These are phyloP conservation scores for Cremastinae sp. DNA, from an alignment of 2,888 invertebrate genomes.

Conservation along the genomic window DNA sequence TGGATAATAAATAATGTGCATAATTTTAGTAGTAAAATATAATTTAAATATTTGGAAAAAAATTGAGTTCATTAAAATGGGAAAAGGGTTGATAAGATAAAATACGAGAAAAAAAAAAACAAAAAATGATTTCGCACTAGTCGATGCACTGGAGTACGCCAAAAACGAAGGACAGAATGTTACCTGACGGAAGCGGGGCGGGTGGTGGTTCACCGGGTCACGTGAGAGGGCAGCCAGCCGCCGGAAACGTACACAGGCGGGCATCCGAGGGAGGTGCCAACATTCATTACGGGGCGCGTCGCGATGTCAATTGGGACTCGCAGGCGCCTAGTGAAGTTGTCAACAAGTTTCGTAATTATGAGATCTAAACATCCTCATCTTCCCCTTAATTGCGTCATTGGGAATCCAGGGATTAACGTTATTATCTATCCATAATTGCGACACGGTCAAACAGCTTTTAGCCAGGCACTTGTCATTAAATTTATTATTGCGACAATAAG, in stretches of 20 bases:
- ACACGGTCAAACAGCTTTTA: too few species aligned
- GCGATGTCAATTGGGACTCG: conserved; percentile 85
- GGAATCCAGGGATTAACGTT: too few species aligned
- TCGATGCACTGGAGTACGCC: conserved; percentile 96
- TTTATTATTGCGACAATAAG: too few species aligned
- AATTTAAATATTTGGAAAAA: not conserved
- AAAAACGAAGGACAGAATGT: conserved; percentile 94
- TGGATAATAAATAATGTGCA: too few species aligned
- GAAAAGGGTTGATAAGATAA: not conserved
- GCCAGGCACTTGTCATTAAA: too few species aligned
- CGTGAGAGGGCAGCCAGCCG: conserved; percentile 82
- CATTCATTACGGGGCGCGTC: conserved; percentile 83
- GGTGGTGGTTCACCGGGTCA: conserved; percentile 83
- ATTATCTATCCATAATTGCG: too few species aligned
- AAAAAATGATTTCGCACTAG: conserved; percentile 79
- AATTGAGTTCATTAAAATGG: not conserved
- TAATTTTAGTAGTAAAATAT: too few species aligned
- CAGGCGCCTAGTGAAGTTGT: conserved; percentile 91
- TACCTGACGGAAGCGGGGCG: conserved; percentile 82
- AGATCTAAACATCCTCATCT: conserved; percentile 85
- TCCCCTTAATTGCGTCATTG: conserved; percentile 8
- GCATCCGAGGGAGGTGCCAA: conserved; percentile 95
- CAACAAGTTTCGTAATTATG: conserved; percentile 94
- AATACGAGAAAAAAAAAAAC: conserved; percentile 10
- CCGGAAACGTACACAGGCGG: conserved; percentile 84